phyloP scores from a whole-genome alignment of 2,888 invertebrate species.

The Geophilus truncorum region DNA sequence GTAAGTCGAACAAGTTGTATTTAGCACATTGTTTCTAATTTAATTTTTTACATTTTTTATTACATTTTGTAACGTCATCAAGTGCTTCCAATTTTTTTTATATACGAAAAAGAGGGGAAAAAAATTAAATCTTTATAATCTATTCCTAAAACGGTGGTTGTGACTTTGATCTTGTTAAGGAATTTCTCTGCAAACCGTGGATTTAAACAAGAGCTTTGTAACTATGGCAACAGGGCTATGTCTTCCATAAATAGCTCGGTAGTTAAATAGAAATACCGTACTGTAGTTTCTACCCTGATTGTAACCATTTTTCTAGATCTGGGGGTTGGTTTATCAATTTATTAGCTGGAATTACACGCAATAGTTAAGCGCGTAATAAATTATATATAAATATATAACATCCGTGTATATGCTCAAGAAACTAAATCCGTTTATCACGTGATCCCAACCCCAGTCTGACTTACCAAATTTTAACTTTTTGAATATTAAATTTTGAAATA shows the following conservation, averaged over 20 bases:
- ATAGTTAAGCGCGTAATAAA: background rate
- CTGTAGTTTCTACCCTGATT: background rate
- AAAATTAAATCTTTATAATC: constrained; percentile 3
- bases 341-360: background rate
- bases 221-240: background rate
- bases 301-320: background rate
- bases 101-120: too few relatives aligned
- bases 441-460: background rate
- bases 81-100: background rate
- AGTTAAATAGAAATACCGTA: background rate
- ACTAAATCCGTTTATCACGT: background rate
- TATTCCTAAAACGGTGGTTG: constrained; percentile 3
- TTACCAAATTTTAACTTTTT: background rate
- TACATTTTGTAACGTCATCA: background rate
- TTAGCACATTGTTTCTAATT: too few relatives aligned
- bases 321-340: background rate
- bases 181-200: background rate
- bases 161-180: background rate
- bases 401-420: background rate
- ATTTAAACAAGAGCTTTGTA: background rate
- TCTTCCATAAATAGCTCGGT: constrained; percentile 10
- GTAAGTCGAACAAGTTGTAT: too few relatives aligned
- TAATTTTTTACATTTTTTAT: background rate
- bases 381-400: background rate
- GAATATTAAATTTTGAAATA: background rate